These are phyloP conservation scores for Siphonodentalium dalli DNA, from an alignment of 2,888 invertebrate species.

Conservation along the genomic window DNA sequence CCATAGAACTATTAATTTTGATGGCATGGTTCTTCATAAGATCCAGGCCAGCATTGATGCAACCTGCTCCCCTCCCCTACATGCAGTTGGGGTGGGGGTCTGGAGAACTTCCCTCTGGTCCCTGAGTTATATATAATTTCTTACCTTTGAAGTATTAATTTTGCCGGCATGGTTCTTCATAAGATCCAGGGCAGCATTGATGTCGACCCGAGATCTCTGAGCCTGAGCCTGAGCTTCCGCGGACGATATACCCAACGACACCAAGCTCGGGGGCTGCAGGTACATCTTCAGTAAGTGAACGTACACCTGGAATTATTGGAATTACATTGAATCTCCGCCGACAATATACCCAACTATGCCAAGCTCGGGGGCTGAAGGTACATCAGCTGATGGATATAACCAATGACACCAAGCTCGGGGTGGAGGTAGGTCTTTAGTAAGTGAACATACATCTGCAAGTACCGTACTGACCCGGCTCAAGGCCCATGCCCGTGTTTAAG, in stretches of 20 bases:
- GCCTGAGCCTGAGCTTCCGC: slow-evolving; percentile 65
- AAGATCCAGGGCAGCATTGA: slow-evolving; percentile 80
- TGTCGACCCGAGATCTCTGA: slow-evolving; percentile 72
- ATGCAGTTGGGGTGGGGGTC: too few relatives aligned
- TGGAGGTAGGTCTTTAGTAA: slow-evolving; percentile 71
- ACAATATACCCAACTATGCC: slow-evolving; percentile 55
- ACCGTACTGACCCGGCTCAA: too few relatives aligned
- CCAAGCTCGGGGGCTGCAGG: slow-evolving; percentile 69
- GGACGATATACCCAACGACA: slow-evolving; percentile 58
- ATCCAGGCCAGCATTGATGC: too few relatives aligned
- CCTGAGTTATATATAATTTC: too few relatives aligned
- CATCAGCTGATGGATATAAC: too few relatives aligned
- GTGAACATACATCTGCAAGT: slow-evolving; percentile 71
- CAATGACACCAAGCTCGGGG: slow-evolving; percentile 67
- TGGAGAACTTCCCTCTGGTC: too few relatives aligned
- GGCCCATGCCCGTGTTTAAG: too few relatives aligned
- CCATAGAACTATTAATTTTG: slow-evolving; percentile 83
- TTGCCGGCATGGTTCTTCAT: slow-evolving; percentile 84
- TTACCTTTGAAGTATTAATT: slow-evolving; percentile 82
- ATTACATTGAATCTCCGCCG: too few relatives aligned
- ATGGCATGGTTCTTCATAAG: too few relatives aligned
- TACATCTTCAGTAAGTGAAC: slow-evolving; percentile 72
- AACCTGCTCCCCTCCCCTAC: too few relatives aligned
- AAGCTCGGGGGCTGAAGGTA: too few relatives aligned
- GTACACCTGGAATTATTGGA: slow-evolving; percentile 71